Evolutionary conservation across 2,113 vertebrate species (phyloP).

Genomic region (Diphyllodes magnificus): DNA sequence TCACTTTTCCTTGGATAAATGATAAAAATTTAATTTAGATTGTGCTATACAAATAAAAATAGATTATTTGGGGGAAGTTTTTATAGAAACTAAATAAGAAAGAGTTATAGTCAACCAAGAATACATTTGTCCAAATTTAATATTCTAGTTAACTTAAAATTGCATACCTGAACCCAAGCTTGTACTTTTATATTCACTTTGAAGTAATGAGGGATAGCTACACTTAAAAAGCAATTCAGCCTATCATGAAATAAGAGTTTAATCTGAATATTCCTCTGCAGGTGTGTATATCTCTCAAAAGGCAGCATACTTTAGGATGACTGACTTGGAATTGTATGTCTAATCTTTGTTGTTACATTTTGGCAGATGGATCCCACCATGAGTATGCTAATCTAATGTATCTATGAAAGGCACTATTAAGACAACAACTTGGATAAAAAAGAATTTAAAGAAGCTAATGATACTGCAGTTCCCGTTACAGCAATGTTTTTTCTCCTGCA

Average conservation of each 20-base stretch:
- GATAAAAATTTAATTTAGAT: background rate
- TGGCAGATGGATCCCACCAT: background rate
- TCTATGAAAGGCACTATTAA: constrained; percentile 1
- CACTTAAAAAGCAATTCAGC: background rate
- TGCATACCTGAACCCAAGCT: background rate
- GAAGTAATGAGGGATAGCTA: background rate
- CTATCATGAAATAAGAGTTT: background rate
- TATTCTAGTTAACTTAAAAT: background rate
- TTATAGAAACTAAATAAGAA: background rate
- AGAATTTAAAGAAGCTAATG: background rate
- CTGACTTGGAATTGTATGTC: background rate
- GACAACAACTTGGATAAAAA: background rate
- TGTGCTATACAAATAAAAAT: background rate
- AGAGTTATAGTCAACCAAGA: background rate
- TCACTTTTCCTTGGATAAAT: background rate
- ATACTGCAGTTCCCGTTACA: background rate
- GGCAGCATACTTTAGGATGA: background rate
- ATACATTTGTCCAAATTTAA: background rate
- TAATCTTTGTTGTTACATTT: background rate
- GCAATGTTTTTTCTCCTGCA: background rate
- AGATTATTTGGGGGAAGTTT: background rate
- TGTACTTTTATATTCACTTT: background rate
- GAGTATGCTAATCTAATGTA: background rate
- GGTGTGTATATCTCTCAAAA: background rate
- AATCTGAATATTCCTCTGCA: background rate